phyloP scores from a whole-genome alignment of 2,113 vertebrate genomes.

The Psittacus erithacus region DNA sequence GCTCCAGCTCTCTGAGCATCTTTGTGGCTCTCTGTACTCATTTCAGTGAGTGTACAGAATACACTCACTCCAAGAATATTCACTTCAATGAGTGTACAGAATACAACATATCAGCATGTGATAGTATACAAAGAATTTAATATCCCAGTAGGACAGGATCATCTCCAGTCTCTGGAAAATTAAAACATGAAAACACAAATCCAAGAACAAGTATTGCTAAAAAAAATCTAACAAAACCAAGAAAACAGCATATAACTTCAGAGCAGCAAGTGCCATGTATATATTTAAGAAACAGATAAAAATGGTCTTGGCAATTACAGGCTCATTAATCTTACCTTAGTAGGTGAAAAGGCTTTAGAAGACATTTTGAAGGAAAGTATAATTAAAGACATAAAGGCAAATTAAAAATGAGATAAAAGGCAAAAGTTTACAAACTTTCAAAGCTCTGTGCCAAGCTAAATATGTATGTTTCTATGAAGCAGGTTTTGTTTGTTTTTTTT shows the following conservation, averaged over 20 bases:
- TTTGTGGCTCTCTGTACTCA: neutral
- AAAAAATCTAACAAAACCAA: neutral
- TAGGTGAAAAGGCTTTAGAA: neutral
- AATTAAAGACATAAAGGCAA: neutral
- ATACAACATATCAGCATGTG: neutral
- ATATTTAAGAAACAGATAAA: constrained; percentile 6
- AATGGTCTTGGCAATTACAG: neutral
- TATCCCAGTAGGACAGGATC: neutral
- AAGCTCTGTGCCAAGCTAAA: neutral
- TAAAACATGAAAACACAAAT: neutral
- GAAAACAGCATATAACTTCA: neutral
- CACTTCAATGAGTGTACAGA: neutral
- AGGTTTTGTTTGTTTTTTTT: neutral
- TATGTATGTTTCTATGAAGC: neutral
- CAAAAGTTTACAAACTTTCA: neutral
- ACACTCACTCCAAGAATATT: too few species aligned
- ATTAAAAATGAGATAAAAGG: neutral
- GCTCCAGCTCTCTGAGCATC: neutral
- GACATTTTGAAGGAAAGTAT: neutral
- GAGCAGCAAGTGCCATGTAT: neutral
- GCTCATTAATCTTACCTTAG: constrained; percentile 1
- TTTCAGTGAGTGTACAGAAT: neutral
- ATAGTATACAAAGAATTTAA: neutral
- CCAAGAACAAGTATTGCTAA: neutral
- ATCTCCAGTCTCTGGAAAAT: neutral